These are phyloP conservation scores for Lumbricus terrestris DNA, from an alignment of 2,888 invertebrate genomes.

Conservation along the genomic window DNA sequence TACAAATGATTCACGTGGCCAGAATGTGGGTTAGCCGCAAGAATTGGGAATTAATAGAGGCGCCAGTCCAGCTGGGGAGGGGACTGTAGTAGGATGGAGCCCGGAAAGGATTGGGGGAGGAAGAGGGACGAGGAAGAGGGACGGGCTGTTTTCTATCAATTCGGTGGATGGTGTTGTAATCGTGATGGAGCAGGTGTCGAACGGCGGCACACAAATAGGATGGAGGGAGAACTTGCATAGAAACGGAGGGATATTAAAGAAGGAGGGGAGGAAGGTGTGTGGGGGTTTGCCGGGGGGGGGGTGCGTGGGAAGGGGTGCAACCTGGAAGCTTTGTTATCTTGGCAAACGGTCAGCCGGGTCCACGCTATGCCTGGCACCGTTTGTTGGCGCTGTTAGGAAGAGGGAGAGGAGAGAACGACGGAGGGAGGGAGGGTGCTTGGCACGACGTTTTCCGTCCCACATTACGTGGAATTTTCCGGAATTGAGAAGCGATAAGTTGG, in stretches of 20 bases:
- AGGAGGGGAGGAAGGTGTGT: neutral
- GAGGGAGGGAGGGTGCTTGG: neutral
- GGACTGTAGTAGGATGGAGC: neutral
- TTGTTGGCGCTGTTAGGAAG: neutral
- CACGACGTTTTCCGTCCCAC: neutral
- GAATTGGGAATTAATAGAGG: neutral
- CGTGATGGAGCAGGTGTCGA: neutral
- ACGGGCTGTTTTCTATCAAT: neutral
- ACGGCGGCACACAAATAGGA: neutral
- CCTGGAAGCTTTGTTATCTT: neutral
- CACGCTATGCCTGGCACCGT: neutral
- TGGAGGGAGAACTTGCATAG: neutral
- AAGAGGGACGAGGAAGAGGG: neutral
- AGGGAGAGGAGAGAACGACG: neutral
- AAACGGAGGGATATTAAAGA: neutral
- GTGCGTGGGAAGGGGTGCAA: neutral
- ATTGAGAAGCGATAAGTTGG: neutral
- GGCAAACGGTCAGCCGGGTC: neutral
- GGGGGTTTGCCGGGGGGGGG: too few species aligned
- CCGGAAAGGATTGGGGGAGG: too few species aligned
- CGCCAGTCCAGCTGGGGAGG: neutral
- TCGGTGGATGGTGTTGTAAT: neutral
- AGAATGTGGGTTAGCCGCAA: conserved; percentile 3
- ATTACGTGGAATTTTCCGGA: neutral
- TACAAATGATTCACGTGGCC: too few species aligned